Base-by-base conservation (phyloP, 2,113 vertebrate species). In the Castor canadensis region DNA sequence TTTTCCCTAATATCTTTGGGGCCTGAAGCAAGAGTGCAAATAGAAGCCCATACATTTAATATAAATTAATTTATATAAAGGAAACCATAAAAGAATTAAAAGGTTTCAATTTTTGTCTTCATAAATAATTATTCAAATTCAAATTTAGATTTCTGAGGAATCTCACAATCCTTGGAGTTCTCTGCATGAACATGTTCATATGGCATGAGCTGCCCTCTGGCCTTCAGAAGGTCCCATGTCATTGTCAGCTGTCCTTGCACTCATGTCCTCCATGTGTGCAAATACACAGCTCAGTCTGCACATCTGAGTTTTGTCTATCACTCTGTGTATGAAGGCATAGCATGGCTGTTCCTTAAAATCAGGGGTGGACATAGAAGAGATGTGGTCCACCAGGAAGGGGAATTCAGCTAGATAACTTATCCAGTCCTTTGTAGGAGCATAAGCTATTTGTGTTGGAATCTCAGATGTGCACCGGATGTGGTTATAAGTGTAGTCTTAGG, bases 91-190 rank as follows among this genome's bases (percentile, higher is more conserved):
- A 60, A 30, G 13, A 80, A 56, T 69, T 71, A 54, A 87, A 10
- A 87, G n/a, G 20, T 49, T 94, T 69, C 5, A 52, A n/a, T 67
- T 69, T 71, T 15, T 83, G 2, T 66, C 3, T 89, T 79, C 69
- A 76, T 22, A 81, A 84, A 67, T 72, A 90, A 76, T 58, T 87
- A 88, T 90, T 76, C 40, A 87, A 94, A 71, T 58, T 76, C 77
- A 22, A 11, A 91, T 96, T 84, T 49, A 94, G 69, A 71, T 54
- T 92, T 79, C 75, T 20, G 67, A 47, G 26, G 35, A 54, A 97
- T 54, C 32, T 67, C 35, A 89, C 45, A 49, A 75, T 32, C 11
- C 26, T 92, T 85, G 47, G 13, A 76, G n/a, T n/a, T 64, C 58
- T 71, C 13, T 72, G 3, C 2, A 67, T 71, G 28, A 90, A 45